Conservation (phyloP, 1,140 invertebrate species). For the Phthorimaea operculella region DNA sequence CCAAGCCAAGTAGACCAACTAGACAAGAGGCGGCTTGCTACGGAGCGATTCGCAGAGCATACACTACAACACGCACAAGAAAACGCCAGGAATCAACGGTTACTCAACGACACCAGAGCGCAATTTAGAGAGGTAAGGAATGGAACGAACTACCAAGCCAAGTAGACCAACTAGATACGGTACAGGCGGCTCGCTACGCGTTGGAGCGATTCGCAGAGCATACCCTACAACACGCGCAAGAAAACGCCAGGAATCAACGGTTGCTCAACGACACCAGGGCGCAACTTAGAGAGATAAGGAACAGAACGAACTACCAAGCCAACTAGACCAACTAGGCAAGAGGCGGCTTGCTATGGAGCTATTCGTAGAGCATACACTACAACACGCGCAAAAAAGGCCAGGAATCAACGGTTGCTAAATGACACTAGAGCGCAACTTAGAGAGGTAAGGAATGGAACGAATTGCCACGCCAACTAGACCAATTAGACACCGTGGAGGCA, state of each 20-base stretch:
- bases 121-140: constrained; percentile 46
- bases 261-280: constrained; percentile 41
- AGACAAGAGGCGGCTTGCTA: constrained; percentile 38
- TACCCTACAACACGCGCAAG: constrained; percentile 42
- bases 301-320: constrained; percentile 33
- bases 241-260: constrained; percentile 33
- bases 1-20: constrained; percentile 32
- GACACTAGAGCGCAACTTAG: constrained; percentile 41
- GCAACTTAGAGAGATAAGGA: constrained; percentile 44
- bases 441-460: constrained; percentile 56
- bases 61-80: constrained; percentile 46
- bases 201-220: constrained; percentile 35
- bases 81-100: constrained; percentile 30
- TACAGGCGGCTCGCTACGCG: constrained; percentile 38
- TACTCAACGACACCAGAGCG: constrained; percentile 39
- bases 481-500: constrained; percentile 30
- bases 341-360: constrained; percentile 43
- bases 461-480: constrained; percentile 31
- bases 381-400: constrained; percentile 44
- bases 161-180: constrained; percentile 33
- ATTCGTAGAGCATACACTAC: constrained; percentile 35
- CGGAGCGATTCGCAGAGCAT: constrained; percentile 34
- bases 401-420: constrained; percentile 26
- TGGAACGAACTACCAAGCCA: constrained; percentile 35
- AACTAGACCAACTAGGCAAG: constrained; percentile 35